Evolutionary conservation across 2,888 invertebrate species (phyloP).

Genomic region (Hyalella azteca): DNA sequence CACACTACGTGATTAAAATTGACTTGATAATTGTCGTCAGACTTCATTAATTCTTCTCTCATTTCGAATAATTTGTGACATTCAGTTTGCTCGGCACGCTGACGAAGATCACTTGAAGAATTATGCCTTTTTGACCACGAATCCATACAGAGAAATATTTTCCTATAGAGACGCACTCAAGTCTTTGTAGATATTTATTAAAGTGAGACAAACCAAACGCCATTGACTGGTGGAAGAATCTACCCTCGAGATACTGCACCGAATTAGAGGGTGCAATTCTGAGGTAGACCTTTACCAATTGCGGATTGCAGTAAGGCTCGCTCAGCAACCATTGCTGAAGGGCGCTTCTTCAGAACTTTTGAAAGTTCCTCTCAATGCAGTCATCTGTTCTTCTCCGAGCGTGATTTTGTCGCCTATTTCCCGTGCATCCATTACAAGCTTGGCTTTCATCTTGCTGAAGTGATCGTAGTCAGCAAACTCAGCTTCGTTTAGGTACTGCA

Average conservation of each 20-base stretch:
- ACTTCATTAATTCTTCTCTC: too few species aligned
- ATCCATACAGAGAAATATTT: too few species aligned
- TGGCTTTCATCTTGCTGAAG: conserved; percentile 86
- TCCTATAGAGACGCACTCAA: too few species aligned
- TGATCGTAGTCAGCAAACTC: conserved; percentile 81
- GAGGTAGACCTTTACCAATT: conserved; percentile 17
- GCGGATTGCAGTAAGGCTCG: not conserved
- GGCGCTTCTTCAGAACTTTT: conserved; percentile 26
- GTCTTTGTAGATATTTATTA: too few species aligned
- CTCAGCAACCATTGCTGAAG: conserved; percentile 7
- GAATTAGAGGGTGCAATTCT: conserved; percentile 18
- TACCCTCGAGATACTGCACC: conserved; percentile 30
- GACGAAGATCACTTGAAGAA: too few species aligned
- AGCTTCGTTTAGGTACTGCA: conserved; percentile 74
- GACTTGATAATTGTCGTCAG: too few species aligned
- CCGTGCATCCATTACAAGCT: conserved; percentile 79
- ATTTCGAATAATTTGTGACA: too few species aligned
- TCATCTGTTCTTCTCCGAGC: conserved; percentile 79
- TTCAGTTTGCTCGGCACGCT: too few species aligned
- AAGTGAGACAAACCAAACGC: too few species aligned
- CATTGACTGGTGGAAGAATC: conserved; percentile 18
- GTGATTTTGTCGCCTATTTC: conserved; percentile 84
- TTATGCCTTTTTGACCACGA: too few species aligned
- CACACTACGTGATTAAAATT: too few species aligned
- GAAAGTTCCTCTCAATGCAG: conserved; percentile 64